phyloP scores from a whole-genome alignment of 1,140 invertebrate genomes.

The Oreohelix idahoensis region DNA sequence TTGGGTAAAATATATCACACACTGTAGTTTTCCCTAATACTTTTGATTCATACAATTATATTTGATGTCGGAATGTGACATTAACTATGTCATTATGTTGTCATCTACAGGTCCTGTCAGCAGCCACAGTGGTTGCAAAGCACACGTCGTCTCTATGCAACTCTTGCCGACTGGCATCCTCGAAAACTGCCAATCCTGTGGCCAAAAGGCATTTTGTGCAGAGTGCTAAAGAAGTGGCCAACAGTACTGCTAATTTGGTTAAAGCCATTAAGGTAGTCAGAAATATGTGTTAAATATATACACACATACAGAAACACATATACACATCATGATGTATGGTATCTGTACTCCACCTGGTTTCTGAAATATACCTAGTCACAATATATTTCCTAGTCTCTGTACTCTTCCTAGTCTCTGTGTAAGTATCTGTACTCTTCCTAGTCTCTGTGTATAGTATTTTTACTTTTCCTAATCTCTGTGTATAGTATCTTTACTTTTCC shows the following conservation, averaged over 20 bases:
- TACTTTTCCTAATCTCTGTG: too few species aligned
- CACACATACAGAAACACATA: too few species aligned
- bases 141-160: conserved; percentile 96
- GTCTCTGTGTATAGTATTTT: too few species aligned
- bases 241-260: conserved; percentile 93
- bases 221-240: conserved; percentile 96
- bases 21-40: background rate
- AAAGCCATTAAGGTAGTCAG: conserved; percentile 90
- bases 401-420: too few species aligned
- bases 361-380: too few species aligned
- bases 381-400: too few species aligned
- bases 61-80: background rate
- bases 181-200: conserved; percentile 91
- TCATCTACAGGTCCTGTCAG: conserved; percentile 82
- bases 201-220: conserved; percentile 98
- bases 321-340: too few species aligned
- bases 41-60: conserved; percentile 23
- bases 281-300: too few species aligned
- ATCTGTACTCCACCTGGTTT: too few species aligned
- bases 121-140: conserved; percentile 94
- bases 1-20: too few species aligned
- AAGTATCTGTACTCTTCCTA: too few species aligned
- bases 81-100: conserved; percentile 5
- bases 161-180: conserved; percentile 92
- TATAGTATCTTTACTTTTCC: too few species aligned